A percentile compares a stretch with the other conserved stretches of the same genome.
Evolutionary conservation across 2,888 invertebrate genomes (phyloP).

Genomic region (Catocala nupta): DNA sequence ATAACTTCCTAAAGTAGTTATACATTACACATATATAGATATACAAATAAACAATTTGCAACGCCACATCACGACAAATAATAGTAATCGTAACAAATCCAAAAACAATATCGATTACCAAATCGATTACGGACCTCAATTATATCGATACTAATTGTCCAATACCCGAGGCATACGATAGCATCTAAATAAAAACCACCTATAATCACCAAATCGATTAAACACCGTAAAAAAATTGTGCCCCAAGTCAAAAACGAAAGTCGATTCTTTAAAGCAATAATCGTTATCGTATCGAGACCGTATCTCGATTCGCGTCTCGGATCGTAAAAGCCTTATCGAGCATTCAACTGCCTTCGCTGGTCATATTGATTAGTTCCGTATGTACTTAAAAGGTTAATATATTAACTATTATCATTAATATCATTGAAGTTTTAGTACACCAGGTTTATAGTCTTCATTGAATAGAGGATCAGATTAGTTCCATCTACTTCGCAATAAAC

Average conservation of each 20-base stretch:
- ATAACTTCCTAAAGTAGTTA: no score
- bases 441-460: background rate
- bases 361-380: constrained; percentile 42
- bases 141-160: constrained; percentile 27
- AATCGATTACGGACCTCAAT: constrained; percentile 16
- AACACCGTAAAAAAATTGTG: constrained; percentile 40
- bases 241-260: constrained; percentile 50
- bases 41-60: constrained; percentile 12
- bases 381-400: constrained; percentile 26
- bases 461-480: background rate
- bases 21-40: background rate
- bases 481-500: background rate
- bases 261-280: constrained; percentile 49
- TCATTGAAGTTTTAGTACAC: constrained; percentile 8
- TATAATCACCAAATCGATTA: constrained; percentile 51
- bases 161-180: constrained; percentile 42
- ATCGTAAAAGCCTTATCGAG: constrained; percentile 40
- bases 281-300: constrained; percentile 49
- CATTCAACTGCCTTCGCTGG: constrained; percentile 17
- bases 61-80: constrained; percentile 11
- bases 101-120: constrained; percentile 20
- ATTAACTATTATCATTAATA: constrained; percentile 10
- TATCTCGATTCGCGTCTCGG: constrained; percentile 42
- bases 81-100: constrained; percentile 18
- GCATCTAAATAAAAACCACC: constrained; percentile 49